Conservation (phyloP, 2,113 vertebrate genomes). For the Eptesicus fuscus region DNA sequence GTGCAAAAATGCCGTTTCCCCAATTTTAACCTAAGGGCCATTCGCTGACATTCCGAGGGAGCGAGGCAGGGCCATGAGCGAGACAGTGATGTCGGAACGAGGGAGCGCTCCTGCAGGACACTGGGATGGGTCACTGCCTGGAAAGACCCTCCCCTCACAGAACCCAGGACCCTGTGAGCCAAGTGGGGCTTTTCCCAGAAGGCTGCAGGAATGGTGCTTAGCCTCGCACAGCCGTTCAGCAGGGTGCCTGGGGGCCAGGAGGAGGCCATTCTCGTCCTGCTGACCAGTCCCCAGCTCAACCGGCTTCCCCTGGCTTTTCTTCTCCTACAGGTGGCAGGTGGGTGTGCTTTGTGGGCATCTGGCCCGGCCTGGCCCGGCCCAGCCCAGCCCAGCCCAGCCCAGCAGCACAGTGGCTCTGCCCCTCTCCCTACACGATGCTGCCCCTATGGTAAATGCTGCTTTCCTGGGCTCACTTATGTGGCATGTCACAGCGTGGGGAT, state of each 20-base stretch:
- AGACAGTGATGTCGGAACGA: fast-evolving
- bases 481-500: background rate
- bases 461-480: background rate
- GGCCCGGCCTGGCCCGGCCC: background rate
- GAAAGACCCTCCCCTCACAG: background rate
- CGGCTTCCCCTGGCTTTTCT: background rate
- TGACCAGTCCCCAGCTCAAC: constrained; percentile 58
- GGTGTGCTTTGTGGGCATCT: too few relatives aligned
- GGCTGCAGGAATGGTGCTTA: fast-evolving
- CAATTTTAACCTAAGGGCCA: fast-evolving
- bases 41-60: background rate
- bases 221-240: background rate
- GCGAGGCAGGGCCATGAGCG: fast-evolving
- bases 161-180: fast-evolving
- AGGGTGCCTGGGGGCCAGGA: constrained; percentile 42
- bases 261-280: constrained; percentile 53
- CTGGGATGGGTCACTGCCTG: fast-evolving
- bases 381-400: fast-evolving
- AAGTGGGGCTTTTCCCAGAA: background rate
- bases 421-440: background rate
- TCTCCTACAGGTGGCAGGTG: background rate
- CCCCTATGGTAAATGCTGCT: background rate
- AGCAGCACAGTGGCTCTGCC: background rate
- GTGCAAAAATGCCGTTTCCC: background rate
- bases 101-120: fast-evolving